phyloP scores from a whole-genome alignment of 2,797 vertebrate species.

The Saxicola maurus region DNA sequence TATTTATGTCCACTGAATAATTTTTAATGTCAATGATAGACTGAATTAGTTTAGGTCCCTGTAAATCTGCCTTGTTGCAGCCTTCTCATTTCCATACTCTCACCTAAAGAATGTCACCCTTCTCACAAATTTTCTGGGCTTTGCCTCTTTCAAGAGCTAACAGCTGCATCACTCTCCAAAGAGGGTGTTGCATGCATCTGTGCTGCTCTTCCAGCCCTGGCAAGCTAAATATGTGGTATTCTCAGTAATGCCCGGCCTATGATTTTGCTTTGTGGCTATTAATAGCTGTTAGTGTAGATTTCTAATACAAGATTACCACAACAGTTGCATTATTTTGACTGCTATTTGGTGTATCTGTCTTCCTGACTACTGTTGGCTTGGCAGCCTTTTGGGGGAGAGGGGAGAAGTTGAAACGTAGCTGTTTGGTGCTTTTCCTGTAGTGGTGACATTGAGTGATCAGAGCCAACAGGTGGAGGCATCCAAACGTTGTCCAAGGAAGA shows the following conservation, averaged over 20 bases:
- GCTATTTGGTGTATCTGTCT: neutral
- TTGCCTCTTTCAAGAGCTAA: neutral
- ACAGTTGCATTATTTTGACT: neutral
- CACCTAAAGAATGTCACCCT: neutral
- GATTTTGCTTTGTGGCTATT: neutral
- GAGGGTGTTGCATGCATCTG: neutral
- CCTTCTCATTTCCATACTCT: neutral
- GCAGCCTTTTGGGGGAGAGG: neutral
- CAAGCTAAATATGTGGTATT: neutral
- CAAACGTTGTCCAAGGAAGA: neutral
- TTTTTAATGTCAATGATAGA: neutral
- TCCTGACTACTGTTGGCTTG: neutral
- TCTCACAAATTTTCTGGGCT: neutral
- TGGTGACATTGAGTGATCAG: fast-evolving
- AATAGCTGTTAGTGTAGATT: neutral
- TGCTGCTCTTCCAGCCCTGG: neutral
- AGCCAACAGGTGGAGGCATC: neutral
- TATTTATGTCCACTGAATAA: neutral
- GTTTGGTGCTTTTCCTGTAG: neutral
- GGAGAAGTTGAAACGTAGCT: neutral
- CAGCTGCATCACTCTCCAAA: neutral
- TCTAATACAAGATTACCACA: neutral
- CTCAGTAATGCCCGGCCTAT: neutral
- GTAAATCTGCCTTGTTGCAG: neutral
- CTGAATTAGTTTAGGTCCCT: neutral